Evolutionary conservation across 2,888 invertebrate species (phyloP), one percentile per base, ranked within the genome.

Genomic region (Cephonodes hylas): DNA sequence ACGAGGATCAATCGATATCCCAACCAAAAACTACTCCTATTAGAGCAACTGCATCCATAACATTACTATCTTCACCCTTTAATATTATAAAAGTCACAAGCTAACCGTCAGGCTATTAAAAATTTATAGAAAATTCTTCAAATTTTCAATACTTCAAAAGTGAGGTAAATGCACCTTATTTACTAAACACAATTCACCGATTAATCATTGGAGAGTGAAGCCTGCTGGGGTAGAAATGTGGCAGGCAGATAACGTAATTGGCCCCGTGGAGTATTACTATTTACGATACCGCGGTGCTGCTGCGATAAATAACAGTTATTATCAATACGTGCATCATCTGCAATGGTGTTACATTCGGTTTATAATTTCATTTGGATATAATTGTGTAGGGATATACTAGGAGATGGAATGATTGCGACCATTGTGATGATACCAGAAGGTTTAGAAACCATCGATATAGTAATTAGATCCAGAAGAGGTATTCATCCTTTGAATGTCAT

Each of bases 191-290:
- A 53, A 31, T 53, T 53, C 10, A 10, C 10, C 27, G 15, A 27
- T 53, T 15, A 53, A 53, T 53, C 27, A 53, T 18, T 7, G 44
- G 10, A n/a, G 38, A 38, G 38, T 38, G 27, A 53, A 53, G 15
- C 18, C 8, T 31, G 27, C 10, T 45, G 13, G 10, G 18, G 53
- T 59, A 60, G 27, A 8, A 53, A 10, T n/a, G 46, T 38, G 38
- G 38, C 38, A 38, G 34, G 8, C 20, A 61, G 61, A 61, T 61
- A 61, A 58, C 45, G 61, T 58, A 44, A 61, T 58, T 61, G 46
- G 56, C 58, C 57, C 61, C 61, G 45, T 22, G 45, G 61, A 57
- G 38, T 44, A 31, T 10, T 22, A 3, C 15, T 18, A 53, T 53
- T 59, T 59, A 44, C 27, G 42, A 58, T 42, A 25, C 27, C 27